Percentiles rank a stretch among this genome's conserved stretches.
phyloP scores from a whole-genome alignment of 2,797 vertebrate species.

The Arctocebus calabarensis region DNA sequence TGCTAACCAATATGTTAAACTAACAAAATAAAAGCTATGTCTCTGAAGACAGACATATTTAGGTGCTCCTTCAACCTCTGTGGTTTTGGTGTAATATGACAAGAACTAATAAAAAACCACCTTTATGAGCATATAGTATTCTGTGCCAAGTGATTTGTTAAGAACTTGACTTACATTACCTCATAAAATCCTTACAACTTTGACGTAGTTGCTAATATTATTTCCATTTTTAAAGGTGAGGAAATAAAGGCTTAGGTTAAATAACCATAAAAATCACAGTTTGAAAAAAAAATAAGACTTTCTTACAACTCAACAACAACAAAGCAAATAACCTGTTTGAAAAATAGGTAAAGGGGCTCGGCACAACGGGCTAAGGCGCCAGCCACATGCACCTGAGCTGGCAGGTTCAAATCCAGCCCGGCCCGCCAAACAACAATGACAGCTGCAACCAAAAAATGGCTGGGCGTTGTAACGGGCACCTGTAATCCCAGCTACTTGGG shows the following conservation, averaged over 20 bases:
- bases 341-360: background rate
- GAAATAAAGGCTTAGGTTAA: conserved; percentile 23
- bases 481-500: too few relatives aligned
- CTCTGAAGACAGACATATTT: background rate
- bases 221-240: conserved; percentile 46
- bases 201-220: conserved; percentile 15
- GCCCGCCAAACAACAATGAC: too few relatives aligned
- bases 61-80: background rate
- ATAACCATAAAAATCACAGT: background rate
- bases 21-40: background rate
- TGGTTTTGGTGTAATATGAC: background rate
- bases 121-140: background rate
- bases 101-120: background rate
- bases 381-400: too few relatives aligned
- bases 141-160: background rate
- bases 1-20: background rate
- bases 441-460: too few relatives aligned
- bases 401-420: too few relatives aligned
- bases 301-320: background rate
- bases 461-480: too few relatives aligned
- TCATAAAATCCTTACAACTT: background rate
- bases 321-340: background rate
- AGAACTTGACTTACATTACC: conserved; percentile 10
- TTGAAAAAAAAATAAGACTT: conserved; percentile 57
- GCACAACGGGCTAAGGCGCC: too few relatives aligned